Base-by-base conservation (phyloP, 2,888 invertebrate genomes). In the Oligia fasciuncula region DNA sequence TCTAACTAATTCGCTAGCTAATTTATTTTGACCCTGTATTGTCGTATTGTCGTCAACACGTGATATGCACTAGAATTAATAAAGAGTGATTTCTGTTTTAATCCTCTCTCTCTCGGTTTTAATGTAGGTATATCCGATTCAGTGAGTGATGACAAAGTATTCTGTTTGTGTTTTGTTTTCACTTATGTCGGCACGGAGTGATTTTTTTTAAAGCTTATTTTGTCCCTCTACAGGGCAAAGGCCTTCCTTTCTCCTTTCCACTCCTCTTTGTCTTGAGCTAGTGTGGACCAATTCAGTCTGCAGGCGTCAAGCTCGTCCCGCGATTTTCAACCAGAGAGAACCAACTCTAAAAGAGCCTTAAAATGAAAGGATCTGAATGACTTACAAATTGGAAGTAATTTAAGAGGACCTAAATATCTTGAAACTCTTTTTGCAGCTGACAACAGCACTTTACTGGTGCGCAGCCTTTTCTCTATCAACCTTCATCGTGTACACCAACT, bases 361-460 rank as follows among this genome's bases (percentile, higher is more conserved):
- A 19, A 4, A 6, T 23, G 8, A 51, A n/a, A 40, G 23, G 14
- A 69, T 69, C 5, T 17, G 9, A 35, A 40, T 14, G 14, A 23
- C 19, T 51, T 35, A 51, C 5, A 40, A 35, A 54, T n/a, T n/a
- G 57, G 0, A 17, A 23, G 5, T 17, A 17, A 57, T 40, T 70
- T 57, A 1, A 60, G 11, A 57, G 54, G 70, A 54, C 9, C 9
- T 14, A 51, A 70, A 17, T 72, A 62, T 29, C 13, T 43, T 43
- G 4, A 19, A 72, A 29, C 19, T 19, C 14, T 43, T 13, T 63
- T 72, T 29, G 4, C 81, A 92, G 92, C 35, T 79, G 0, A 40
- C 78, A 62, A 83, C 80, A 3, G 19, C 71, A 3, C 51, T 87
- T 8, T 73, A 89, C 49, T 93, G 93, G 92, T 43, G 85, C 1